Evolutionary conservation across 1,140 invertebrate genomes (phyloP).

Genomic region (Popillia japonica): DNA sequence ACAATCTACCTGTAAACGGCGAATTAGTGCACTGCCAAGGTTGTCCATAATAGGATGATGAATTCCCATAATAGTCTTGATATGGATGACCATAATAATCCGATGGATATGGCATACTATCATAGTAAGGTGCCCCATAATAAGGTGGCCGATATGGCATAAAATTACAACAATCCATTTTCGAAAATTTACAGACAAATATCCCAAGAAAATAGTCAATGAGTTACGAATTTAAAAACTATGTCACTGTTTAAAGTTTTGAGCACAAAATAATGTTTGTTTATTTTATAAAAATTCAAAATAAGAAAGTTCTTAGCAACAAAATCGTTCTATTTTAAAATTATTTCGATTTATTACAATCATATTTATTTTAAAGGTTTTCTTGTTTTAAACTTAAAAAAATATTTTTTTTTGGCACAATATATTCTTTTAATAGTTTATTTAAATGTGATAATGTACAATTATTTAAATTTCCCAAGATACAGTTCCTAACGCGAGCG

Average conservation of each 20-base stretch:
- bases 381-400: neutral
- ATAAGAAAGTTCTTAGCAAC: neutral
- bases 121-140: conserved; percentile 54
- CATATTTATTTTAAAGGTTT: no score
- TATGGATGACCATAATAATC: conserved; percentile 62
- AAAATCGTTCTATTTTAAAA: no score
- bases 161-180: conserved; percentile 67
- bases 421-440: neutral
- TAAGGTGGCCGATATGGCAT: conserved; percentile 60
- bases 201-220: neutral
- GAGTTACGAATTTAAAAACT: neutral
- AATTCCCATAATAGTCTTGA: conserved; percentile 50
- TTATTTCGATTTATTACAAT: no score
- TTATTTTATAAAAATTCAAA: neutral
- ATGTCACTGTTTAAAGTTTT: neutral
- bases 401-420: conserved; percentile 3
- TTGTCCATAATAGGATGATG: conserved; percentile 51
- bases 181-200: conserved; percentile 10
- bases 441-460: neutral
- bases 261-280: neutral
- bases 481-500: neutral
- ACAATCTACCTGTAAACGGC: conserved; percentile 51
- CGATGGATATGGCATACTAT: conserved; percentile 50
- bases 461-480: neutral
- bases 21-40: conserved; percentile 51